These are phyloP conservation scores for Thymallus thymallus DNA, from an alignment of 2,113 vertebrate species.

Conservation along the genomic window DNA sequence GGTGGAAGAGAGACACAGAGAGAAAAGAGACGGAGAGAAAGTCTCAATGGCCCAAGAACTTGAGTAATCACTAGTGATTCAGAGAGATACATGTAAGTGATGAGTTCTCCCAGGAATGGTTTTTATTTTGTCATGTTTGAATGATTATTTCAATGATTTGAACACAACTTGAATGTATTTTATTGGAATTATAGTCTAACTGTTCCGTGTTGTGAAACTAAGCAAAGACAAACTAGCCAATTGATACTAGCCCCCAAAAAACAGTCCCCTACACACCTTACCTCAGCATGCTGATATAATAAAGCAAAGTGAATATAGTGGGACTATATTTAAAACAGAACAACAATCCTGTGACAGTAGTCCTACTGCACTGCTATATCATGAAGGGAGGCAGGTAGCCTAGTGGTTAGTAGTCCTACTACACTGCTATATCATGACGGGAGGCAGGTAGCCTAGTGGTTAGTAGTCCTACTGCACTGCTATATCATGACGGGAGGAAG, in stretches of 20 bases:
- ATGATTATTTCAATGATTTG: not conserved
- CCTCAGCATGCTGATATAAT: not conserved
- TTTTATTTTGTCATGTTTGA: slow-evolving; percentile 11
- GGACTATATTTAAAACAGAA: not conserved
- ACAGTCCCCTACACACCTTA: not conserved
- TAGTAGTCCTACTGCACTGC: too few species aligned
- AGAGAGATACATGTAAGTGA: slow-evolving; percentile 67
- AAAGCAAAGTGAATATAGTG: not conserved
- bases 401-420: too few species aligned
- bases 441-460: too few species aligned
- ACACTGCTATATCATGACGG: too few species aligned
- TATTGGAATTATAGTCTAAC: not conserved
- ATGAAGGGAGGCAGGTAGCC: too few species aligned
- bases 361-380: not conserved
- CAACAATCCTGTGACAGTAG: not conserved
- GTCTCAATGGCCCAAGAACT: slow-evolving; percentile 51
- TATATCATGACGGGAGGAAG: too few species aligned
- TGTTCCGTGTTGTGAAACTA: slow-evolving; percentile 1
- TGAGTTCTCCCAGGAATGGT: slow-evolving; percentile 52
- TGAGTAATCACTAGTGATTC: slow-evolving; percentile 67
- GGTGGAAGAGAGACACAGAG: not conserved
- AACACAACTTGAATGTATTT: slow-evolving; percentile 7
- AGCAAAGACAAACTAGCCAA: not conserved
- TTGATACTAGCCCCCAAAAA: not conserved
- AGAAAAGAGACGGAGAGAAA: slow-evolving; percentile 8